phyloP scores from a whole-genome alignment of 2,797 vertebrate species.

The Denticeps clupeoides region DNA sequence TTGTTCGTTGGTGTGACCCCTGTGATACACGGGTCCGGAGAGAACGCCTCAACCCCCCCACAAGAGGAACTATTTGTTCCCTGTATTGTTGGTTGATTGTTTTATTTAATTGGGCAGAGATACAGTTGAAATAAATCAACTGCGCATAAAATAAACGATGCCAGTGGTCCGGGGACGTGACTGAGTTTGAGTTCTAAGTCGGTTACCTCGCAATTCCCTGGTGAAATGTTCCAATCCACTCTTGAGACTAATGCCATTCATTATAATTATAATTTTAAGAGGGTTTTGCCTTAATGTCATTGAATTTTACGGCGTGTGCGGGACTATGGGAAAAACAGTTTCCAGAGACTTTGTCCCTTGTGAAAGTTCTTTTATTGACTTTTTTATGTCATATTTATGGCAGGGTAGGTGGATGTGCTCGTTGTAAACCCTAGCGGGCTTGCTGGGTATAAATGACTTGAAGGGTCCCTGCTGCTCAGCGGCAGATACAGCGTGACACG shows the following conservation, averaged over 20 bases:
- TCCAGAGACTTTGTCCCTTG: constrained; percentile 7
- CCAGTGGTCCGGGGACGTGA: too few relatives aligned
- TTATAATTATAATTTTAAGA: neutral
- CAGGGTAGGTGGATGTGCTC: neutral
- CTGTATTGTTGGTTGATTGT: too few relatives aligned
- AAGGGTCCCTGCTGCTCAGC: constrained; percentile 5
- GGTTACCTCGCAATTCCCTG: too few relatives aligned
- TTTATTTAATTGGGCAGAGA: too few relatives aligned
- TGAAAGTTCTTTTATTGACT: constrained; percentile 9
- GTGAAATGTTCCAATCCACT: too few relatives aligned
- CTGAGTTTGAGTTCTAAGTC: too few relatives aligned
- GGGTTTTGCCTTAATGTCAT: neutral
- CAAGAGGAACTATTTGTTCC: too few relatives aligned
- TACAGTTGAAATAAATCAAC: too few relatives aligned
- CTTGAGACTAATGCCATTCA: neutral
- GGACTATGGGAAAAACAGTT: neutral
- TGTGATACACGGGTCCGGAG: too few relatives aligned
- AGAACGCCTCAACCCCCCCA: too few relatives aligned
- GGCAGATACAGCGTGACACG: constrained; percentile 20
- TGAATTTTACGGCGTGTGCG: neutral
- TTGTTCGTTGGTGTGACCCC: too few relatives aligned
- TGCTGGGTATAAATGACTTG: constrained; percentile 45
- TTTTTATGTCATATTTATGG: constrained; percentile 24
- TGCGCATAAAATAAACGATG: too few relatives aligned
- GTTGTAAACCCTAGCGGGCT: constrained; percentile 28